Evolutionary conservation across 2,113 vertebrate species (phyloP), one percentile per base, ranked within the genome.

Genomic region (Paraplagusia blochii): DNA sequence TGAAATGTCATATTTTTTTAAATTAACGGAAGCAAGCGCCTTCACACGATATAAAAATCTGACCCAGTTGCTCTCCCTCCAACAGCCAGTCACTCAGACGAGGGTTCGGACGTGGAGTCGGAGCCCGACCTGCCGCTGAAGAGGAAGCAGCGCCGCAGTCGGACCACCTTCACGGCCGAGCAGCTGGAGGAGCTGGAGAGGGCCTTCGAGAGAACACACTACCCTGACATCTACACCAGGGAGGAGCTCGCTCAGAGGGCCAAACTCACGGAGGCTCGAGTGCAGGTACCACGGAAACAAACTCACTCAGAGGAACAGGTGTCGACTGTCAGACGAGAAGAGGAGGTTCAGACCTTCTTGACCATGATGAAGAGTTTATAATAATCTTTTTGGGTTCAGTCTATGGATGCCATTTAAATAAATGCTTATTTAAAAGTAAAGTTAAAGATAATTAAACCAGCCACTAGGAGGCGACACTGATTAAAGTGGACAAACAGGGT

Each of bases 181-280:
- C 95, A 98, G 68, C 91, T 98, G 58, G 95, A 98, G 67, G 95
- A 98, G 39, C 86, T 98, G 80, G 95, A 98, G 67, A 84, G 94
- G 5, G 95, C 95, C 44, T 98, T 98, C 11, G 95, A 98, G 69
- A 93, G 95, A 66, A 98, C 95, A 19, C 95, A 98, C 70, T 98
- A 98, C 67, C 95, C 95, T 1, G 95, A 98, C 63, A 98, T 98
- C 78, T 98, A 98, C 71, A 98, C 95, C 8, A 74, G 95, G 52
- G 95, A 98, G 87, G 95, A 98, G 58, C 93, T 98, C 10, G 95
- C 95, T 0, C 95, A 97, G 79, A 87, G 95, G 74, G 94, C 95
- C 12, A 98, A 96, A 54, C 95, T 98, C 54, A 98, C 95, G 0
- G 95, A 98, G 85, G 95, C 95, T 55, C 88, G 95, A 53, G 95